Evolutionary conservation across 2,797 vertebrate species (phyloP).

Genomic region (Anisognathus igniventris): DNA sequence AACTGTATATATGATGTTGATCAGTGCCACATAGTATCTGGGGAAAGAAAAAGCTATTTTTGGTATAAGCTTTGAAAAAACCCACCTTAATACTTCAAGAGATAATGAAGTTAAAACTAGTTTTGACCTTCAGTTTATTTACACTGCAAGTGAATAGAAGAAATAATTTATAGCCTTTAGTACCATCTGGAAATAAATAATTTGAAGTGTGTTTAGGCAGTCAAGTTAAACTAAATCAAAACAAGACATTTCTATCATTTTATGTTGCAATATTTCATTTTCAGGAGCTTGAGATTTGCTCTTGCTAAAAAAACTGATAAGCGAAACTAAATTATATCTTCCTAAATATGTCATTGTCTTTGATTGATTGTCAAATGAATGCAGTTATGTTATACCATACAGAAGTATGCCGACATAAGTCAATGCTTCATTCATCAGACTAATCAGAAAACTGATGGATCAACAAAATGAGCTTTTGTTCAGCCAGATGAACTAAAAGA

Average conservation of each 20-base stretch:
- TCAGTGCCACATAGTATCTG: neutral
- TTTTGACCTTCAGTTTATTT: neutral
- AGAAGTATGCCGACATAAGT: neutral
- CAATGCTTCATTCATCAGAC: constrained; percentile 42
- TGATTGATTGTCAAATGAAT: constrained; percentile 55
- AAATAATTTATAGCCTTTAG: neutral
- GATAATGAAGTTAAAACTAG: neutral
- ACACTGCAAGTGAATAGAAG: neutral
- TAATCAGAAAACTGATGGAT: constrained; percentile 22
- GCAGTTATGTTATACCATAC: neutral
- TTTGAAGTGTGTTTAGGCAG: constrained; percentile 15
- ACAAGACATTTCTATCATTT: constrained; percentile 13
- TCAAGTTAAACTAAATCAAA: constrained; percentile 36
- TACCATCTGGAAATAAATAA: constrained; percentile 34
- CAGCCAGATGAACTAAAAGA: constrained; percentile 20
- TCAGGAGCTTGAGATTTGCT: constrained; percentile 1
- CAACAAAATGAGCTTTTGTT: constrained; percentile 44
- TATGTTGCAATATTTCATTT: constrained; percentile 41
- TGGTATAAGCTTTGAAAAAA: neutral
- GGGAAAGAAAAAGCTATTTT: neutral
- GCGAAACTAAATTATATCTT: constrained; percentile 32
- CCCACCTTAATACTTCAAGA: neutral
- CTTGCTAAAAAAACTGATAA: constrained; percentile 28
- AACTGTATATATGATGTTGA: neutral
- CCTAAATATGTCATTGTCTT: constrained; percentile 10